A percentile compares a stretch with the other conserved stretches of the same genome.
These are phyloP conservation scores for Pluvianellus socialis DNA, from an alignment of 2,113 vertebrate species.

Conservation along the genomic window DNA sequence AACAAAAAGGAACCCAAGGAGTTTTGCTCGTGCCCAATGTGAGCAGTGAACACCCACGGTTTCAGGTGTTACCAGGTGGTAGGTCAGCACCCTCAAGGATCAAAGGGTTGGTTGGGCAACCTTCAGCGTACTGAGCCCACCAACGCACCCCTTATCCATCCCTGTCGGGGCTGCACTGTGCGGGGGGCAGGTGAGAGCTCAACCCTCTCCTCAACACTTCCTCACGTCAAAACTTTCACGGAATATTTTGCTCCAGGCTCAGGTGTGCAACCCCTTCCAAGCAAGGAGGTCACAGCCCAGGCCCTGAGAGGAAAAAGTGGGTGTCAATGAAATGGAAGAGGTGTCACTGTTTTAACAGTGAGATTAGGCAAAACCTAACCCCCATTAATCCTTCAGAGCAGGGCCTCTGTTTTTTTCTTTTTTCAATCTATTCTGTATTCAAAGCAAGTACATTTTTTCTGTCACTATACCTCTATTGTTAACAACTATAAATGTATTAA, in stretches of 20 bases:
- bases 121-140: not conserved
- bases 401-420: not conserved
- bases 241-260: not conserved
- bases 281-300: not conserved
- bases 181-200: not conserved
- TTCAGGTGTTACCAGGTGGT: not conserved
- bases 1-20: not conserved
- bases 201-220: not conserved
- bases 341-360: not conserved
- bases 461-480: conserved; percentile 70
- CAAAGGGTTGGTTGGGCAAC: not conserved
- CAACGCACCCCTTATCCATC: not conserved
- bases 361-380: conserved; percentile 20
- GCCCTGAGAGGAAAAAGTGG: not conserved
- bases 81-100: not conserved
- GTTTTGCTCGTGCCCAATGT: not conserved
- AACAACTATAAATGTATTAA: conserved; percentile 71
- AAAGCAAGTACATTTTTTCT: conserved; percentile 47
- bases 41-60: not conserved
- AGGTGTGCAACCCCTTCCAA: not conserved
- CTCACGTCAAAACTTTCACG: not conserved
- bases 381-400: not conserved
- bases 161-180: accelerated
- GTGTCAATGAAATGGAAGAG: not conserved
- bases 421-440: conserved; percentile 49